Percentiles rank a stretch among this genome's conserved stretches.
Conservation (phyloP, 2,888 invertebrate genomes). For the Polia nebulosa region DNA sequence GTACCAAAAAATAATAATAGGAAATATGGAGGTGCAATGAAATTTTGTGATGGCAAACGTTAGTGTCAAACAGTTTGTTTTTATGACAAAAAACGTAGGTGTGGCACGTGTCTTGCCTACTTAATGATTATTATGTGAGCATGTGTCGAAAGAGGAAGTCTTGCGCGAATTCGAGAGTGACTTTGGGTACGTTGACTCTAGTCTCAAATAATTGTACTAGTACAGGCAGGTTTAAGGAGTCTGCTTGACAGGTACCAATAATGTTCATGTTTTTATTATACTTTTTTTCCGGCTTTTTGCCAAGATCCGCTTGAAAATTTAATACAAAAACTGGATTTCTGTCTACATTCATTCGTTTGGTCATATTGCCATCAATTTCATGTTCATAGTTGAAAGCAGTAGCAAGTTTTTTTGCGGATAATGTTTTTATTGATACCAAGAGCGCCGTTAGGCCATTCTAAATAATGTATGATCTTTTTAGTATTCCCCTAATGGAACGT, state of each 20-base stretch:
- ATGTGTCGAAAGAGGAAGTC: slow-evolving; percentile 2
- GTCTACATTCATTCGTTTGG: background rate
- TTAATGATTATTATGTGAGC: slow-evolving; percentile 31
- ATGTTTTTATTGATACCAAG: slow-evolving; percentile 55
- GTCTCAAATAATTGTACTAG: background rate
- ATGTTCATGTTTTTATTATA: slow-evolving; percentile 5
- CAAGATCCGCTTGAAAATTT: no score
- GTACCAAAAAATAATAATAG: slow-evolving; percentile 64
- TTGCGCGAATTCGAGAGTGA: slow-evolving; percentile 3
- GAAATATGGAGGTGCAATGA: slow-evolving; percentile 62
- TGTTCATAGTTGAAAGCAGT: background rate
- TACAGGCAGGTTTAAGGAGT: slow-evolving; percentile 3
- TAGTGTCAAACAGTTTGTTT: slow-evolving; percentile 62
- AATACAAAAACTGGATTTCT: background rate
- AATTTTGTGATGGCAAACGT: slow-evolving; percentile 62
- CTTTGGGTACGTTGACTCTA: slow-evolving; percentile 11
- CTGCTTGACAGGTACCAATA: slow-evolving; percentile 2
- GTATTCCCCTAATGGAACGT: slow-evolving; percentile 53
- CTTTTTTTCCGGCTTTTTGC: slow-evolving; percentile 26
- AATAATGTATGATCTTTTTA: slow-evolving; percentile 61
- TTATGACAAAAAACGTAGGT: slow-evolving; percentile 63
- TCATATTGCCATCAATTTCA: background rate
- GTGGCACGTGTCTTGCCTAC: slow-evolving; percentile 46
- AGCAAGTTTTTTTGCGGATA: no score
- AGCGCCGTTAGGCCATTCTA: slow-evolving; percentile 44